phyloP scores from a whole-genome alignment of 2,113 vertebrate species.

The Elanoides forficatus region DNA sequence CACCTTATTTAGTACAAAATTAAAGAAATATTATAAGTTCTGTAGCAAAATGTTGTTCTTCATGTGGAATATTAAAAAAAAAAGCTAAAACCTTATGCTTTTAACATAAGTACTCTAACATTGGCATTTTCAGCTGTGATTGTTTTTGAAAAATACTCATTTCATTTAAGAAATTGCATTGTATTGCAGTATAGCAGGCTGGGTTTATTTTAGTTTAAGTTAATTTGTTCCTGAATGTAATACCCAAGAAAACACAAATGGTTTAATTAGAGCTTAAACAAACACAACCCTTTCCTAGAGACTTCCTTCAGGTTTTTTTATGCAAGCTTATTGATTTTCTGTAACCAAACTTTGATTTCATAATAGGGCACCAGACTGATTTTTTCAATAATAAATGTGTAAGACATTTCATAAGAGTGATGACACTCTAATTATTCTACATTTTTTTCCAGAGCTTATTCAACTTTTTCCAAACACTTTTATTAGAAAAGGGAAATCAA shows the following conservation, averaged over 20 bases:
- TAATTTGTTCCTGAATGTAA: background rate
- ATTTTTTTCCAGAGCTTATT: background rate
- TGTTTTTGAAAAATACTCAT: background rate
- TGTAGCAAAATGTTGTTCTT: background rate
- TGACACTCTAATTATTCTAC: background rate
- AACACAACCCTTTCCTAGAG: background rate
- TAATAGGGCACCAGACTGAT: background rate
- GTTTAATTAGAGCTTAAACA: background rate
- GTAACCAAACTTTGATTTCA: background rate
- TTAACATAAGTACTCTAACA: background rate
- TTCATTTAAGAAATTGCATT: background rate
- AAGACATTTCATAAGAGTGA: background rate
- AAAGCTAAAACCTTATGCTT: background rate
- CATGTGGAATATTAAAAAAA: background rate
- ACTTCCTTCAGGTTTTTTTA: background rate
- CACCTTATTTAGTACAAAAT: background rate
- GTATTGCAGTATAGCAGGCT: background rate
- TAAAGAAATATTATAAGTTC: background rate
- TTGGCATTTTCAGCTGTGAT: background rate
- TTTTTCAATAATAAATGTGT: background rate
- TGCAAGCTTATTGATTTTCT: background rate
- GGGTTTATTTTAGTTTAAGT: background rate
- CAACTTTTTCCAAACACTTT: background rate
- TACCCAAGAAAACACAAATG: background rate
- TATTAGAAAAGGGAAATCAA: background rate